phyloP scores from a whole-genome alignment of 1,140 invertebrate genomes.

The Sitobion miscanthi region DNA sequence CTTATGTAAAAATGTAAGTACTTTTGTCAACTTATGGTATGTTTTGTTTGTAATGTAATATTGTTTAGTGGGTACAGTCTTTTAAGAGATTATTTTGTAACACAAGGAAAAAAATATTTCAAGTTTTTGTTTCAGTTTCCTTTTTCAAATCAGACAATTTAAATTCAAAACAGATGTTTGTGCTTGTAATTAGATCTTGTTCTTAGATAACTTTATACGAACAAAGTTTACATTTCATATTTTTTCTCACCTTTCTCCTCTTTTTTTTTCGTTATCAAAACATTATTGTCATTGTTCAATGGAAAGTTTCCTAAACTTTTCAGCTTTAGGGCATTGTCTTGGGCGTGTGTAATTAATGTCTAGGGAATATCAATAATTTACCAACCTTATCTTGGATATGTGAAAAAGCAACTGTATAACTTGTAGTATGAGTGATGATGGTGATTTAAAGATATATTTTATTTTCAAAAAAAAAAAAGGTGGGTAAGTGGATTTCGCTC shows the following conservation, averaged over 20 bases:
- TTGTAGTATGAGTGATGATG: not conserved
- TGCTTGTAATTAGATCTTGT: conserved; percentile 44
- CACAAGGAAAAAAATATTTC: not conserved
- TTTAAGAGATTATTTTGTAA: conserved; percentile 5
- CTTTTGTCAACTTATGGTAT: not conserved
- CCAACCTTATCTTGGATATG: not conserved
- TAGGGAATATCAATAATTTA: conserved; percentile 8
- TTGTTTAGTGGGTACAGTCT: not conserved
- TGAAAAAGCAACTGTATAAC: conserved; percentile 13
- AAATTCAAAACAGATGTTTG: conserved; percentile 49
- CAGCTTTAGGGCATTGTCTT: not conserved
- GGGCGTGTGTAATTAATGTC: not conserved
- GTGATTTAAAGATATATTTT: not conserved
- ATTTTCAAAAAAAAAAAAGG: not conserved
- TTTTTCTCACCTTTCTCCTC: not conserved
- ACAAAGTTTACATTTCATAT: conserved; percentile 39
- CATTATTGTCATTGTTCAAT: not conserved
- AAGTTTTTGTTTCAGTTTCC: conserved; percentile 38
- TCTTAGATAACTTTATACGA: conserved; percentile 5
- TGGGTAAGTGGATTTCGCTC: no score
- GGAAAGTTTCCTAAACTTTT: not conserved
- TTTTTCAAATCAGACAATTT: conserved; percentile 49
- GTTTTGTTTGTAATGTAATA: not conserved
- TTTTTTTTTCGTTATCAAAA: conserved; percentile 7
- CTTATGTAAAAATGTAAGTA: not conserved